Base-by-base conservation (phyloP, 2,113 vertebrate genomes). In the Mesitornis unicolor region DNA sequence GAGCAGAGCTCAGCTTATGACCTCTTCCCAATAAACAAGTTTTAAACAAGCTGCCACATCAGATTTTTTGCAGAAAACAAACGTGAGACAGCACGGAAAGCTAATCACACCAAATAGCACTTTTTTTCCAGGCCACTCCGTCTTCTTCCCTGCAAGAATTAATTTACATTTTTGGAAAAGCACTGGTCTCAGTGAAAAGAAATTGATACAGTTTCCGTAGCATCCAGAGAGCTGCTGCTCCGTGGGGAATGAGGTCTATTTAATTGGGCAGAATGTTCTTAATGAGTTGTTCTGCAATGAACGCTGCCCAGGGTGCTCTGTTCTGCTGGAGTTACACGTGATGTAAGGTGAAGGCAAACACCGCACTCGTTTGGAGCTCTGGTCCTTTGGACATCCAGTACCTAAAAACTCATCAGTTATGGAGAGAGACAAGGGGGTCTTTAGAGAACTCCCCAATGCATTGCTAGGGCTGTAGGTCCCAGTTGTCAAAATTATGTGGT, bases 21-120 rank as follows among this genome's bases (percentile, higher is more conserved):
- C 94, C 93, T 93, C 87, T 88, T 94, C 67, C 82, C 75, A 79
- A 95, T 92, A 97, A 97, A 93, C 93, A 96, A 92, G 86, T 94
- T 96, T 95, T 95, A 95, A 95, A 94, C 94, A 95, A 96, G 79
- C 91, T 96, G 96, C 96, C 92, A 95, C 89, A 89, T 96, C 83
- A 92, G 63, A 96, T 96, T 95, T 92, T 91, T 69, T 90, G 33
- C 47, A 64, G 79, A 29, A 82, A 90, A 64, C 0, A 20, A 89
- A 64, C 50, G 63, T 45, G 71, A 95, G 89, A 89, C 87, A 92
- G 90, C 73, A 67, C 95, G 50, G 87, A 61, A 77, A 91, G 87
- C 73, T 51, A 76, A 78, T 74, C 84, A 47, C 45, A 79, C 84
- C 84, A 77, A 88, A 67, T 48, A 90, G 4, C 0, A 1, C 35